Evolutionary conservation across 2,888 invertebrate genomes (phyloP).

Genomic region (Dioctria linearis): DNA sequence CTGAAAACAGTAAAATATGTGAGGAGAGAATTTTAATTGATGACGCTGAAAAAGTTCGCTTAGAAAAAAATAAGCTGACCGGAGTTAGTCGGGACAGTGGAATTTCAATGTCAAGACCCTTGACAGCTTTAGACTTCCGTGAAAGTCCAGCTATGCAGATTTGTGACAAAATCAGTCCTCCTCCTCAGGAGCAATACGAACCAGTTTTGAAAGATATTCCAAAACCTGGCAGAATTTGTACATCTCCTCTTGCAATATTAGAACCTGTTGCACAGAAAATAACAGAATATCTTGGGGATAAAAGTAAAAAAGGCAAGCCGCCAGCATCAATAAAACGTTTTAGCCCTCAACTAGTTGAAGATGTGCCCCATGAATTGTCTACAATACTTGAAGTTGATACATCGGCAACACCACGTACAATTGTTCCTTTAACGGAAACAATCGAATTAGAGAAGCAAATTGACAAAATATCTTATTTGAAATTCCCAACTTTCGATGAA

Average conservation of each 20-base stretch:
- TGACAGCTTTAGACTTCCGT: constrained; percentile 66
- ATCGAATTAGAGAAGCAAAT: neutral
- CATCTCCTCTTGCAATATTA: neutral
- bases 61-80: constrained; percentile 66
- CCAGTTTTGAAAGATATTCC: constrained; percentile 69
- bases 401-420: constrained; percentile 73
- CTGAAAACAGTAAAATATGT: constrained; percentile 19
- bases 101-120: constrained; percentile 68
- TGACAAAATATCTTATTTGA: constrained; percentile 15
- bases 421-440: constrained; percentile 44
- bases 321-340: constrained; percentile 66
- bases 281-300: constrained; percentile 50
- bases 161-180: neutral
- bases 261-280: neutral
- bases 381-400: constrained; percentile 81
- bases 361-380: constrained; percentile 75
- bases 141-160: constrained; percentile 57
- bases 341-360: constrained; percentile 68
- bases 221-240: constrained; percentile 60
- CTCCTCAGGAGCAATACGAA: constrained; percentile 61
- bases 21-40: neutral
- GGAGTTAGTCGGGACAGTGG: constrained; percentile 69
- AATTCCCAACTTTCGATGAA: constrained; percentile 69
- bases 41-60: constrained; percentile 57
- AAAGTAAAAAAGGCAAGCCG: constrained; percentile 63